Conservation (phyloP, 2,888 invertebrate species). For the Oxytorus armatus region DNA sequence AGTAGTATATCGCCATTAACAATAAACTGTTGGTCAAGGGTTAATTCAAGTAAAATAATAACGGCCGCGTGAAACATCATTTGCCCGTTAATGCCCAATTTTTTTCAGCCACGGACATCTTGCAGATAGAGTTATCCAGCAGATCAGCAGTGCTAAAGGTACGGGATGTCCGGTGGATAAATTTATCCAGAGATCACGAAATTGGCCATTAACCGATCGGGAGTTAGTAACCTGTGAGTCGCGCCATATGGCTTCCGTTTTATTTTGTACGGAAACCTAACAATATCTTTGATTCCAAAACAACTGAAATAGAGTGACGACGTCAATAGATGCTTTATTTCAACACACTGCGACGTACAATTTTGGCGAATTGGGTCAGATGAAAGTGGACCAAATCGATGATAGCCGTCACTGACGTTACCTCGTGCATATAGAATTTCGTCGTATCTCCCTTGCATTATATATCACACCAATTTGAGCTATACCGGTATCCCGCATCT, state of each 20-base stretch:
- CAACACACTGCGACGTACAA: neutral
- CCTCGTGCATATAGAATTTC: slow-evolving; percentile 29
- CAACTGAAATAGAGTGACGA: neutral
- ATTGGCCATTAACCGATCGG: too few relatives aligned
- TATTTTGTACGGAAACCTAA: too few relatives aligned
- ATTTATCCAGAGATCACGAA: too few relatives aligned
- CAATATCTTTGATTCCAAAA: neutral
- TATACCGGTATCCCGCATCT: slow-evolving; percentile 7
- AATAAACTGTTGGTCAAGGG: neutral
- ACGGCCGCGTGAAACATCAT: too few relatives aligned
- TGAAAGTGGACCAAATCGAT: slow-evolving; percentile 55
- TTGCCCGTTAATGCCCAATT: too few relatives aligned
- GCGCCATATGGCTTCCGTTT: too few relatives aligned
- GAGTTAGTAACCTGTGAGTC: too few relatives aligned
- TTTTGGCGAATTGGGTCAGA: slow-evolving; percentile 48
- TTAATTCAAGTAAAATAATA: neutral
- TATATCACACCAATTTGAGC: slow-evolving; percentile 13
- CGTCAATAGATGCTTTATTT: neutral
- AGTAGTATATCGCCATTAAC: neutral
- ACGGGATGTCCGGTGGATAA: too few relatives aligned
- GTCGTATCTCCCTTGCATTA: slow-evolving; percentile 29
- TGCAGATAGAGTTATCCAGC: too few relatives aligned
- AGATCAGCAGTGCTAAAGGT: too few relatives aligned
- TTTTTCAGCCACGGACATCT: too few relatives aligned
- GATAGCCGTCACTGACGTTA: slow-evolving; percentile 47